These are phyloP conservation scores for Lycocorax pyrrhopterus DNA, from an alignment of 2,113 vertebrate species.

Conservation along the genomic window DNA sequence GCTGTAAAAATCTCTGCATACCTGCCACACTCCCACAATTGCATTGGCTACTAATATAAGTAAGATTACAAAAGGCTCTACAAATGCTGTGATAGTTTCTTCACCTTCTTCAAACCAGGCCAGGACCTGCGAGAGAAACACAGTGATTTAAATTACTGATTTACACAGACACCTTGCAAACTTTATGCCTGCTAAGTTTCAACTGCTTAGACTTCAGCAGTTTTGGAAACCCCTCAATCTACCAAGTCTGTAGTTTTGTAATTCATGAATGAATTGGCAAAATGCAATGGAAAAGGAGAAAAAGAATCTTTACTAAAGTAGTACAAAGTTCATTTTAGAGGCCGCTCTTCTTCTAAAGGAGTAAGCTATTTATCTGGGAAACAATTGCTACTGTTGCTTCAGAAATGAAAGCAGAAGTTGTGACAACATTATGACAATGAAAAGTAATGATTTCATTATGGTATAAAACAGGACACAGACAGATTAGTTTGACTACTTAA, in stretches of 20 bases:
- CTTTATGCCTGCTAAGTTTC: background rate
- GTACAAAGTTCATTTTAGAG: slow-evolving; percentile 19
- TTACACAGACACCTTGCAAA: background rate
- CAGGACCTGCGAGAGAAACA: slow-evolving; percentile 84
- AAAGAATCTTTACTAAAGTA: slow-evolving; percentile 1
- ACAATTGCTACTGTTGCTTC: background rate
- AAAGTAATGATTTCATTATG: background rate
- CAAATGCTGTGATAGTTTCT: slow-evolving; percentile 97
- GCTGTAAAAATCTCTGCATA: slow-evolving; percentile 65
- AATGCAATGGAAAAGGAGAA: background rate
- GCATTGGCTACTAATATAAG: slow-evolving; percentile 98
- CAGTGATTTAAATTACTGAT: background rate
- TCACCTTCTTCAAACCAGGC: slow-evolving; percentile 99
- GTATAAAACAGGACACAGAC: background rate
- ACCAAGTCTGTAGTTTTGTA: background rate
- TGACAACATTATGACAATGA: background rate
- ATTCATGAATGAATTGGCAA: slow-evolving; percentile 28
- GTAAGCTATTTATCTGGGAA: background rate
- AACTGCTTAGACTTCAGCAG: background rate
- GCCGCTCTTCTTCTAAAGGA: background rate
- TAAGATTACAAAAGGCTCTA: slow-evolving; percentile 98
- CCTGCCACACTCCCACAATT: slow-evolving; percentile 99
- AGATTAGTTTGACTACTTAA: background rate
- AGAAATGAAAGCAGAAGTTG: slow-evolving; percentile 17
- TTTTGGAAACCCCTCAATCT: background rate